phyloP scores from a whole-genome alignment of 2,113 vertebrate genomes.

The Tragulus kanchil region DNA sequence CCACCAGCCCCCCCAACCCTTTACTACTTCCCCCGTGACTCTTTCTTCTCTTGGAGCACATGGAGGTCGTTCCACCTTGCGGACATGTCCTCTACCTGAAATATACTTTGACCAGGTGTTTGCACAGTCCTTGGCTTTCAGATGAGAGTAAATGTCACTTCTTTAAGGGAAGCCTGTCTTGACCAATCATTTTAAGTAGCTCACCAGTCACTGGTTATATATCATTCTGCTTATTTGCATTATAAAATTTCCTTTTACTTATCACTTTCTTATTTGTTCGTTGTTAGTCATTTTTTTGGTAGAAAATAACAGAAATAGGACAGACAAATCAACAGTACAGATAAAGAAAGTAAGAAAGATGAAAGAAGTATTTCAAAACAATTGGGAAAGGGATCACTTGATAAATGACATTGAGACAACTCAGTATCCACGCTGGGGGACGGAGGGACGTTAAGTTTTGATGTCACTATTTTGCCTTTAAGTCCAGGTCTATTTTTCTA shows the following conservation, averaged over 20 bases:
- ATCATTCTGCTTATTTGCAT: background rate
- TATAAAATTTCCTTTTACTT: background rate
- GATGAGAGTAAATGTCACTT: background rate
- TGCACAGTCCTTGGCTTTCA: background rate
- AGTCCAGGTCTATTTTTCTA: background rate
- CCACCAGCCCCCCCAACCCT: background rate
- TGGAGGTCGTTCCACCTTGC: too few species aligned
- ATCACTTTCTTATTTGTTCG: slow-evolving; percentile 18
- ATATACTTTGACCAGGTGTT: too few species aligned
- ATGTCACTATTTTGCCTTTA: background rate
- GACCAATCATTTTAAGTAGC: background rate
- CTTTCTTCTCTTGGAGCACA: background rate
- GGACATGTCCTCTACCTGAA: too few species aligned
- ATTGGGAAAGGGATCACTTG: background rate
- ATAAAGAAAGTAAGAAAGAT: background rate
- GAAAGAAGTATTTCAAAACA: slow-evolving; percentile 22
- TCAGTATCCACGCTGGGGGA: background rate
- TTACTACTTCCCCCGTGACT: background rate
- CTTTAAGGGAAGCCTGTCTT: background rate
- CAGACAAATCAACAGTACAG: background rate
- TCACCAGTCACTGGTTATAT: background rate
- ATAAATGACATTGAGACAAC: background rate
- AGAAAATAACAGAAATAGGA: slow-evolving; percentile 36
- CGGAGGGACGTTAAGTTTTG: background rate
- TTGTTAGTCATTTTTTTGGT: background rate